Conservation (phyloP, 2,888 invertebrate genomes). For the Cistogaster globosa region DNA sequence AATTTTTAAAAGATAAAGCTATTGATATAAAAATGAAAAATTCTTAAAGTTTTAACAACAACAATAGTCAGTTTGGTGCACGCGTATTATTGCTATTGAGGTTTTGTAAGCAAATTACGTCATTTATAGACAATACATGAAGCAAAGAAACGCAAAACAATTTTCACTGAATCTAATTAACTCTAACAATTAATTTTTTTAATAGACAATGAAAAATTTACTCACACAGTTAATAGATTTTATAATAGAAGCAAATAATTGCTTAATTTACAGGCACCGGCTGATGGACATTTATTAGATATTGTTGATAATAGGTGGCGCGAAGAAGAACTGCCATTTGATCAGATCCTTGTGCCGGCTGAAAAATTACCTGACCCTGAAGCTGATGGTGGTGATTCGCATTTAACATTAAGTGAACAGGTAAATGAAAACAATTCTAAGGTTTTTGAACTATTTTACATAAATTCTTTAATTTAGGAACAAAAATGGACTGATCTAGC, state of each 20-base stretch:
- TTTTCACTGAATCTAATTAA: no score
- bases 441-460: neutral
- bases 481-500: conserved; percentile 87
- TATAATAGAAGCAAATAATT: neutral
- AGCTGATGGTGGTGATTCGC: conserved; percentile 95
- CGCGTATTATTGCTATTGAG: no score
- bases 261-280: conserved; percentile 77
- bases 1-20: no score
- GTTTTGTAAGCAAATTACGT: no score
- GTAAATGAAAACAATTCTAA: conserved; percentile 83
- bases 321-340: conserved; percentile 91
- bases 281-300: conserved; percentile 82
- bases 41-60: no score
- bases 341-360: conserved; percentile 92
- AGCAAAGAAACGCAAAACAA: no score
- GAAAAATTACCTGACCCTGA: conserved; percentile 96
- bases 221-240: neutral
- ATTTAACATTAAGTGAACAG: conserved; percentile 94
- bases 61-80: no score
- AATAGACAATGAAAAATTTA: no score
- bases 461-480: conserved; percentile 83
- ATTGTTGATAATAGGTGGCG: conserved; percentile 92
- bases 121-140: no score
- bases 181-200: no score
- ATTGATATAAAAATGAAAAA: no score